Base-by-base conservation (phyloP, 2,113 vertebrate genomes). In the Apistogramma diplotaenia region DNA sequence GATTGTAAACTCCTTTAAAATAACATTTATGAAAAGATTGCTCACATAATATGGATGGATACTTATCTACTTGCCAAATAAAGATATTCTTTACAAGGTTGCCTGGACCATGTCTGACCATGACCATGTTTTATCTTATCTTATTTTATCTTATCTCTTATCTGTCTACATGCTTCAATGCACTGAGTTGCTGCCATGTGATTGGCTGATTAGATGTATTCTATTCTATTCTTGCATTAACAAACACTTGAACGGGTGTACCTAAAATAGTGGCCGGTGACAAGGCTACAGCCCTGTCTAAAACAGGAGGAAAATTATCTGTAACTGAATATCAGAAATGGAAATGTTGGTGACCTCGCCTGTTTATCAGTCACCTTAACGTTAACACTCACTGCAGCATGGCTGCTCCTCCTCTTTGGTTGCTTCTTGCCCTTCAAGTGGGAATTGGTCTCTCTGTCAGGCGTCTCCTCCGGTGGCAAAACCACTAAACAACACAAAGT, bases 401-500 rank as follows among this genome's bases (percentile, higher is more conserved):
- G 60, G 49, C n/a, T 67, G 53, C 33, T 80, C 29, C 51, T 87
- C 80, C 59, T 89, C 19, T 11, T 77, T 25, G 77, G 29, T 58
- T 70, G 62, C 81, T 81, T 85, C 18, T 57, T 82, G 51, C 67
- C 58, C 27, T 59, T 58, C 19, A 79, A 4, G 57, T 53, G 73
- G 57, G 71, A n/a, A 58, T 19, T 55, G 37, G 77, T 37, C 19
- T 65, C 18, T 9, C 57, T 25, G 19, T 85, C 25, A 7, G 71
- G 57, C 35, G 56, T 71, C 59, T 46, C 87, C 79, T 91, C 82
- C 76, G 81, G 78, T 72, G 92, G 88, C 25, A 91, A 51, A 53
- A 62, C 74, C 61, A 92, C 93, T 93, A 33, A 53, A 74, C 12
- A 74, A 74, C 23, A 84, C 21, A 85, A 9, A 90, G 57, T 54